A percentile compares a stretch with the other conserved stretches of the same genome.
phyloP scores from a whole-genome alignment of 2,113 vertebrate genomes.

The Hypomesus transpacificus region DNA sequence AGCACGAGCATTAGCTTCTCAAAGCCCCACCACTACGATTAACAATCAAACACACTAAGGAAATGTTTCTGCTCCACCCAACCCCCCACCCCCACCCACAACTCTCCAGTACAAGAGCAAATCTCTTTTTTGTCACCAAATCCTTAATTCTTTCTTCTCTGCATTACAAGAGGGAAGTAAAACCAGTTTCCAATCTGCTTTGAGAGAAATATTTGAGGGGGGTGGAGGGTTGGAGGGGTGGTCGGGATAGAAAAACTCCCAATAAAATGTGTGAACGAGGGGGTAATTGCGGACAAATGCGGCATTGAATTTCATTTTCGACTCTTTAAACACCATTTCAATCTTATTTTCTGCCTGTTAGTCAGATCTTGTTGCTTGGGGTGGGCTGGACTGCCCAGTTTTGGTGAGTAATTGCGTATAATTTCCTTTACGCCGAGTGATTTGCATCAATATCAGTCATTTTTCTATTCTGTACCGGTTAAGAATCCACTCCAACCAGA shows the following conservation, averaged over 20 bases:
- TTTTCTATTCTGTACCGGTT: constrained; percentile 77
- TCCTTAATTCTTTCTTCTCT: constrained; percentile 79
- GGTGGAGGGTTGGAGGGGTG: not conserved
- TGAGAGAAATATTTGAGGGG: constrained; percentile 79
- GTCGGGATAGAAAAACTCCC: constrained; percentile 60
- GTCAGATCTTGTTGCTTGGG: constrained; percentile 89
- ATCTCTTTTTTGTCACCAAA: constrained; percentile 70
- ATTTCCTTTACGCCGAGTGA: constrained; percentile 84
- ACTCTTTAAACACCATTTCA: constrained; percentile 92
- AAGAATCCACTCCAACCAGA: constrained; percentile 64
- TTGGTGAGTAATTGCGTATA: constrained; percentile 87
- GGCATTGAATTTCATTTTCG: constrained; percentile 93
- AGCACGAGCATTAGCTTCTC: constrained; percentile 43
- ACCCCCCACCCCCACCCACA: constrained; percentile 20
- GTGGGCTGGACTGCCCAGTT: constrained; percentile 85
- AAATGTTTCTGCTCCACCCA: constrained; percentile 55
- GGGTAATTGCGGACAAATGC: constrained; percentile 92
- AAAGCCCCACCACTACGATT: constrained; percentile 55
- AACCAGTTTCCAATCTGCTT: constrained; percentile 89
- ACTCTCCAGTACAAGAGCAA: constrained; percentile 58
- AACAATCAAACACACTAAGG: constrained; percentile 60
- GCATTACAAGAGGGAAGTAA: constrained; percentile 62
- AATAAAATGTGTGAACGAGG: constrained; percentile 90
- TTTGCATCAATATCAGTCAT: constrained; percentile 76
- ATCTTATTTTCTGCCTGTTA: constrained; percentile 97